phyloP scores from a whole-genome alignment of 2,113 vertebrate species.

The Steatornis caripensis region DNA sequence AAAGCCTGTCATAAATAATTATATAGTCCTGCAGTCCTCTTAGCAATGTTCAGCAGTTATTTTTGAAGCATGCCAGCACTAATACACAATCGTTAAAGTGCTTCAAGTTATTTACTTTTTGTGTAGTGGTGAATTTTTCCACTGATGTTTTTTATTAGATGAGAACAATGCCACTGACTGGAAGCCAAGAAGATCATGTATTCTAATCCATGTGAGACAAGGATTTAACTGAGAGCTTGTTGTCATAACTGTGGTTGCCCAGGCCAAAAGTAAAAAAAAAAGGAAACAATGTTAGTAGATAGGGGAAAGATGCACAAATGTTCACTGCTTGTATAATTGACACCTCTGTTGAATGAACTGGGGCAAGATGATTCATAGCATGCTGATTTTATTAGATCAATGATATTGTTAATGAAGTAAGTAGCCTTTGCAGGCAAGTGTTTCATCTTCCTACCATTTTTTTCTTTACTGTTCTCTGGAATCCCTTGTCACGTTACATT shows the following conservation, averaged over 20 bases:
- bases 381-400: neutral
- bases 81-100: conserved; percentile 9
- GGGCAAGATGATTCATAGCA: neutral
- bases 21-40: neutral
- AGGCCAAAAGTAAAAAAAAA: neutral
- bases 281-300: neutral
- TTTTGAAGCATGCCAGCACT: conserved; percentile 49
- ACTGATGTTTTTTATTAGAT: conserved; percentile 47
- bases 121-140: conserved; percentile 26
- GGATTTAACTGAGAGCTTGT: neutral
- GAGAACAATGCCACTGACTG: conserved; percentile 33
- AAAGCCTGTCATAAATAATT: conserved; percentile 61
- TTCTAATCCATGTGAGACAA: neutral
- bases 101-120: conserved; percentile 63
- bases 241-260: neutral
- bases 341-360: neutral
- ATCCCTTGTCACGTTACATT: neutral
- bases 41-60: conserved; percentile 32
- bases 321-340: neutral
- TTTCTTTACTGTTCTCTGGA: neutral
- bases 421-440: neutral
- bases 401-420: neutral
- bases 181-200: neutral
- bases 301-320: neutral
- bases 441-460: neutral